A percentile compares a stretch with the other conserved stretches of the same genome.
These are phyloP conservation scores for Empidonax alnorum DNA, from an alignment of 2,113 vertebrate genomes.

Conservation along the genomic window DNA sequence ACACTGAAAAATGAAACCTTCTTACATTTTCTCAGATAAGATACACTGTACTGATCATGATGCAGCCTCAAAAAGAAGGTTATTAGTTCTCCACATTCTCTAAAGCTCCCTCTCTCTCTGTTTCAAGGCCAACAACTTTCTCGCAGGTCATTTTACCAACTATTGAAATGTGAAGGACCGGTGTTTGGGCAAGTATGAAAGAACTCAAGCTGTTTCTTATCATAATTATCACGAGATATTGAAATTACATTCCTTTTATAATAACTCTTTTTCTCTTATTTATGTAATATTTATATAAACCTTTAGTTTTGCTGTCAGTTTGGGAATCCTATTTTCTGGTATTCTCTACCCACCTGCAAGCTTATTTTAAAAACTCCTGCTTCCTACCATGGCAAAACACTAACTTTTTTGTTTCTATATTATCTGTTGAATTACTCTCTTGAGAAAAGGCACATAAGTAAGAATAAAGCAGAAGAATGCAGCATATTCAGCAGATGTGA, in stretches of 20 bases:
- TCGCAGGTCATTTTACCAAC: background rate
- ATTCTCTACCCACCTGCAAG: background rate
- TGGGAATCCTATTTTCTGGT: background rate
- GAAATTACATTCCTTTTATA: background rate
- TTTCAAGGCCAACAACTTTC: background rate
- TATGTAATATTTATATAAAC: background rate
- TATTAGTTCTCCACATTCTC: background rate
- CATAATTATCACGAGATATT: background rate
- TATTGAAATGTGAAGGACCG: background rate
- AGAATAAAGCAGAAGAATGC: background rate
- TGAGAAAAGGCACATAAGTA: background rate
- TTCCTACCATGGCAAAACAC: background rate
- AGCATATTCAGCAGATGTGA: background rate
- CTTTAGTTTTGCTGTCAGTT: background rate
- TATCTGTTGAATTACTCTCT: background rate
- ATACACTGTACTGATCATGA: background rate
- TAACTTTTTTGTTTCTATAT: background rate
- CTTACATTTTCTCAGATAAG: background rate
- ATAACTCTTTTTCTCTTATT: background rate
- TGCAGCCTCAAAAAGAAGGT: background rate
- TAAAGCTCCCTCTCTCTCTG: background rate
- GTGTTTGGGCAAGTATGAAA: background rate
- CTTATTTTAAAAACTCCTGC: background rate
- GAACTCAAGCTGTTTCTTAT: background rate
- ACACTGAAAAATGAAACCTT: background rate